These are phyloP conservation scores for Sitodiplosis mosellana DNA, from an alignment of 1,140 invertebrate species.

Conservation along the genomic window DNA sequence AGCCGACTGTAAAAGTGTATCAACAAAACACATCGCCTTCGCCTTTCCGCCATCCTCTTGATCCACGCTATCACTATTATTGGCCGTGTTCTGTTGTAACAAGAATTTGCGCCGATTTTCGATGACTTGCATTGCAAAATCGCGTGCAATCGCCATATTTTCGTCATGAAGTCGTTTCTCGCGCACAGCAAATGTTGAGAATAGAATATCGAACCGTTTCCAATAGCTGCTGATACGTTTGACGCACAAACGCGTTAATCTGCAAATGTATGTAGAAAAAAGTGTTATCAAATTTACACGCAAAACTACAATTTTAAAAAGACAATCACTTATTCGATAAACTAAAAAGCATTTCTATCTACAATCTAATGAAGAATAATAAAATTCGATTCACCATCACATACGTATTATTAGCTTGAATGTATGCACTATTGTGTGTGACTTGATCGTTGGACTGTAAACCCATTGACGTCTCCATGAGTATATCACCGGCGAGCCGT, in stretches of 20 bases:
- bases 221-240: constrained; percentile 13
- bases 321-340: no score
- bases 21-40: constrained; percentile 43
- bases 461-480: no score
- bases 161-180: constrained; percentile 30
- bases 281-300: no score
- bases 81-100: constrained; percentile 12
- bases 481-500: no score
- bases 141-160: constrained; percentile 41
- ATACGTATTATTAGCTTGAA: no score
- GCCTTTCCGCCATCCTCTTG: constrained; percentile 18
- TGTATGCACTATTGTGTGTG: no score
- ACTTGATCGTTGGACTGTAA: no score
- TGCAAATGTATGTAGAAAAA: no score
- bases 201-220: constrained; percentile 13
- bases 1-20: constrained; percentile 40
- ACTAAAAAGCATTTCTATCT: no score
- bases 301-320: no score
- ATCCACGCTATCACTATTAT: neutral
- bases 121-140: constrained; percentile 41
- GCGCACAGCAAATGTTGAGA: constrained; percentile 13
- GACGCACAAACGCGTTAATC: neutral
- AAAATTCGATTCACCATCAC: no score
- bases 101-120: constrained; percentile 17
- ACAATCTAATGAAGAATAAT: no score